Conservation (phyloP, 1,140 invertebrate genomes). For the Potamilus streckersoni region DNA sequence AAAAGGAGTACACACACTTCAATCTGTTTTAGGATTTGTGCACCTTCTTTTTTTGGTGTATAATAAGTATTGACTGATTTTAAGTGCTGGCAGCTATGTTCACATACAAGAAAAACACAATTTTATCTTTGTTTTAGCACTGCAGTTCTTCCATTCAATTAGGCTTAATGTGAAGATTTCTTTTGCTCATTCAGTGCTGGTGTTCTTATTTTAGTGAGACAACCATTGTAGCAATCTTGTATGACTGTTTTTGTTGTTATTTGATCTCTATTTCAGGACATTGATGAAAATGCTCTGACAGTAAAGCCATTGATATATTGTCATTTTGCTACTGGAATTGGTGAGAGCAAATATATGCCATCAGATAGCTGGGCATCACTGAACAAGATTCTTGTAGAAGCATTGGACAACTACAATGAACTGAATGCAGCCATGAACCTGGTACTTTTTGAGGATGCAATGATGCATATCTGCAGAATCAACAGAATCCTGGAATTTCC, state of each 20-base stretch:
- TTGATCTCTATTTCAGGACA: slow-evolving; percentile 74
- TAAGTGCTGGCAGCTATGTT: no score
- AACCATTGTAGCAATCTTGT: no score
- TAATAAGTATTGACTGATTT: no score
- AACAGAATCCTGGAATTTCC: slow-evolving; percentile 96
- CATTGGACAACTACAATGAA: slow-evolving; percentile 94
- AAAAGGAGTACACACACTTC: no score
- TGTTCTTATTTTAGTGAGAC: no score
- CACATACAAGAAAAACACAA: no score
- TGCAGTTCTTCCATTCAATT: no score
- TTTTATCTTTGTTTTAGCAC: no score
- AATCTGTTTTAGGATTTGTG: no score
- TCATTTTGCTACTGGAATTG: slow-evolving; percentile 91
- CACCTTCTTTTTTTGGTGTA: no score
- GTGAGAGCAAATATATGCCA: slow-evolving; percentile 95
- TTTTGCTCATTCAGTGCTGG: no score
- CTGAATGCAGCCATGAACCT: slow-evolving; percentile 96
- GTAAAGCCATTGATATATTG: slow-evolving; percentile 73
- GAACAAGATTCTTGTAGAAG: slow-evolving; percentile 87
- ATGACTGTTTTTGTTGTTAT: not conserved
- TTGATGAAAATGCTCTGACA: slow-evolving; percentile 80
- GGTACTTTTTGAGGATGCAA: slow-evolving; percentile 96
- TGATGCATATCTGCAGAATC: slow-evolving; percentile 92
- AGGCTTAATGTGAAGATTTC: no score
- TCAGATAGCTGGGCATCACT: slow-evolving; percentile 82